Base-by-base conservation (phyloP, 2,113 vertebrate genomes). In the Semnornis frantzii region DNA sequence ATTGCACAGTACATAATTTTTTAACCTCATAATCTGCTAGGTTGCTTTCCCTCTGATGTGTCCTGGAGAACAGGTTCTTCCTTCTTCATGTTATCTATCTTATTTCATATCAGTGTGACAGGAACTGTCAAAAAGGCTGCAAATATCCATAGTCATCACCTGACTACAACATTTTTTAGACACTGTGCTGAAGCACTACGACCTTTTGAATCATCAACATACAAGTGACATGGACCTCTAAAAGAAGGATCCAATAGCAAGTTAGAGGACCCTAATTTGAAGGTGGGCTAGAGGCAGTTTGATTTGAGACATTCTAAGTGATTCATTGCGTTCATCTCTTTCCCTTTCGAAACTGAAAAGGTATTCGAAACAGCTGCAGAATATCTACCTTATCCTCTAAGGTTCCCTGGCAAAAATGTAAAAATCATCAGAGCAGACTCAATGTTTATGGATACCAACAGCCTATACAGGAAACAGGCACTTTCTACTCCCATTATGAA, bases 11-110 rank as follows among this genome's bases (percentile, higher is more conserved):
- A 74, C 58, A 58, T 71, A 18, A 83, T 84, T 91, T 95, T 92
- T 95, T 75, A 93, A 88, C 34, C 77, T 84, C 50, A 93, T 15
- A 1, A 20, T 58, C 95, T 95, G 72, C 80, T 88, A n/a, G 62
- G 73, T 83, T 86, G 80, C 87, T 80, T 77, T 80, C 60, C 52
- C 44, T 88, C 69, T n/a, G 48, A 90, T 54, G 34, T 69, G 88
- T 73, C 70, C 88, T 27, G 25, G 86, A 92, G 34, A 92, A 81
- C 50, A 81, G 83, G 81, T 94, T 94, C 77, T 90, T 93, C 83
- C 90, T 86, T 90, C 86, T 59, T 13, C 4, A 1, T 57, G 62
- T 84, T 70, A 94, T 54, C 85, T 73, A 55, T 60, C 88, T 65
- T 84, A 83, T 88, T 93, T 93, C 90, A 91, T 60, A 85, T 27